These are phyloP conservation scores for Pomacea maculata DNA, from an alignment of 1,140 invertebrate species.

Conservation along the genomic window DNA sequence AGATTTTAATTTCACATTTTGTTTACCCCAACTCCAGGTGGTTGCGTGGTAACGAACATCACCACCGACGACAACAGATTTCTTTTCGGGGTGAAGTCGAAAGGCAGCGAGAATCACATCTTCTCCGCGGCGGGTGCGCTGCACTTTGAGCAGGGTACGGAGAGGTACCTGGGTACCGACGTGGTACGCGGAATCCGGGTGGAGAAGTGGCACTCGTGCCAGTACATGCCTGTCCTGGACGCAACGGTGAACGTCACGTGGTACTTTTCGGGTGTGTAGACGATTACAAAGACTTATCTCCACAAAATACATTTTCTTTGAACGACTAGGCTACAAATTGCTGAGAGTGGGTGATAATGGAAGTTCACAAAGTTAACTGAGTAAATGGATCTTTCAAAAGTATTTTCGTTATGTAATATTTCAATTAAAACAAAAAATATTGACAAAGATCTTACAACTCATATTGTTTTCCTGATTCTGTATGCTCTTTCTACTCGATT, in stretches of 20 bases:
- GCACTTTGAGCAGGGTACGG: slow-evolving; percentile 18
- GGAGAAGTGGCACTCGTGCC: slow-evolving; percentile 28
- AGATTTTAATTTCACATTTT: too few relatives aligned
- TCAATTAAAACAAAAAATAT: neutral
- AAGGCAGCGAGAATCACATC: slow-evolving; percentile 6
- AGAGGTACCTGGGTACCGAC: slow-evolving; percentile 15
- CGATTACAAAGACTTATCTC: too few relatives aligned
- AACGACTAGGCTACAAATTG: too few relatives aligned
- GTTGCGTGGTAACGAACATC: slow-evolving; percentile 26
- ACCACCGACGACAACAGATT: slow-evolving; percentile 14
- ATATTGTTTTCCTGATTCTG: too few relatives aligned
- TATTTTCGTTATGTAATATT: neutral
- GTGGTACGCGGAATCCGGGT: slow-evolving; percentile 20
- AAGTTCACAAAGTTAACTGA: neutral
- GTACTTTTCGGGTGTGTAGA: slow-evolving; percentile 26
- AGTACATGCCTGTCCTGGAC: slow-evolving; percentile 13
- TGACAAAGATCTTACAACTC: too few relatives aligned
- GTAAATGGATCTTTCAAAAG: neutral
- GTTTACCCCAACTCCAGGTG: neutral
- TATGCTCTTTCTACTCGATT: too few relatives aligned
- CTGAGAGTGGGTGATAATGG: too few relatives aligned
- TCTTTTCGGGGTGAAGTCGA: slow-evolving; percentile 34
- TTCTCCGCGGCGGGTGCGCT: slow-evolving; percentile 16
- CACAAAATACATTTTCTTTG: too few relatives aligned
- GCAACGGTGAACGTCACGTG: slow-evolving; percentile 26